These are phyloP conservation scores for Falco rusticolus DNA, from an alignment of 2,797 vertebrate genomes.

Conservation along the genomic window DNA sequence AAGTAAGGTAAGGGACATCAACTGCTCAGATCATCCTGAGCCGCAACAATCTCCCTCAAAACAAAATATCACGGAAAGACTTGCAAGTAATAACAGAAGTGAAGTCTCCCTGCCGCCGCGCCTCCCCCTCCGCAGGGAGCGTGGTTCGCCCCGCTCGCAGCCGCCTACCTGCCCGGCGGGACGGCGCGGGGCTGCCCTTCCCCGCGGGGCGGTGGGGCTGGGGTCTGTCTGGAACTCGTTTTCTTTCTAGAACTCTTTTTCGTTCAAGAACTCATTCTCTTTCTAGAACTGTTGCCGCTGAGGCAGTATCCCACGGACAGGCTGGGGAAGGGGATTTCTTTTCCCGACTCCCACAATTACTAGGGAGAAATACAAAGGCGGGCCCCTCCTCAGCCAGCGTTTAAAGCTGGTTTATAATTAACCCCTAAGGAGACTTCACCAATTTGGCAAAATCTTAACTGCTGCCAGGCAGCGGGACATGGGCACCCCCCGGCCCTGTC, in stretches of 20 bases:
- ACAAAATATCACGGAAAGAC: not conserved
- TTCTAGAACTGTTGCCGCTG: not conserved
- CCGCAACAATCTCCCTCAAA: not conserved
- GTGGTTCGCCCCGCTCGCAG: not conserved
- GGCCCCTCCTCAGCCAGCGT: not conserved
- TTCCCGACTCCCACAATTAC: not conserved
- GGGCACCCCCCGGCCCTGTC: not conserved
- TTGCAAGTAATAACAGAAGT: not conserved
- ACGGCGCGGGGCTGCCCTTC: too few species aligned
- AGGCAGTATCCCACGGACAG: not conserved
- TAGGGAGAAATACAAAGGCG: not conserved
- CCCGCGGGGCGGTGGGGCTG: too few species aligned
- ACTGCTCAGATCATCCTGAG: not conserved
- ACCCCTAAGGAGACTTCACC: not conserved
- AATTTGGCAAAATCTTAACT: not conserved
- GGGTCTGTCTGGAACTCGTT: too few species aligned
- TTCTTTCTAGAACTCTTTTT: too few species aligned
- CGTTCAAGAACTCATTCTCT: too few species aligned
- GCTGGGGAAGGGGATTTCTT: not conserved
- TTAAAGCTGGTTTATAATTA: slow-evolving; percentile 15
- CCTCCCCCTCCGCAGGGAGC: too few species aligned
- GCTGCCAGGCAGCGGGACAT: not conserved
- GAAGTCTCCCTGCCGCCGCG: not conserved
- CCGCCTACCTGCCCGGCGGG: too few species aligned
- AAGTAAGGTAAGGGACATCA: not conserved